phyloP scores from a whole-genome alignment of 2,888 invertebrate genomes.

The Phortica okadai region DNA sequence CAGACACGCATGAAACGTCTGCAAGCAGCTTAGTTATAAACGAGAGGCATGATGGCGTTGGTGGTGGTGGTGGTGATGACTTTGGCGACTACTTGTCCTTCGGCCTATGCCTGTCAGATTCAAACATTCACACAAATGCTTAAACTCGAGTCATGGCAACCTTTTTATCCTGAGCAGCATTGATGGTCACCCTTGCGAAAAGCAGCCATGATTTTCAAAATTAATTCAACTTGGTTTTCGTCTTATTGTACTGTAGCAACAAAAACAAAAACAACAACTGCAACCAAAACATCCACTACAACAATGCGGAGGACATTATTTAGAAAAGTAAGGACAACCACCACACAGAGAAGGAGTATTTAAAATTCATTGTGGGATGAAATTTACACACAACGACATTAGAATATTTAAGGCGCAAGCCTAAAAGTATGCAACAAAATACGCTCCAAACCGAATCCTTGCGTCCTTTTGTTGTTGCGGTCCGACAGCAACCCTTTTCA shows the following conservation, averaged over 20 bases:
- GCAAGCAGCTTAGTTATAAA: slow-evolving; percentile 65
- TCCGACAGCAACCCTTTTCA: slow-evolving; percentile 7
- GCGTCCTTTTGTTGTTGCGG: not conserved
- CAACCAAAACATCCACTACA: slow-evolving; percentile 24
- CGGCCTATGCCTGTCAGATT: slow-evolving; percentile 55
- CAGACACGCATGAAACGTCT: slow-evolving; percentile 65
- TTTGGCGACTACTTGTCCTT: slow-evolving; percentile 47
- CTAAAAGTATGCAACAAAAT: slow-evolving; percentile 64
- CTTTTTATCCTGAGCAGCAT: not conserved
- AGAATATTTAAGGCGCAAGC: slow-evolving; percentile 68
- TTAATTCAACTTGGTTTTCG: slow-evolving; percentile 70
- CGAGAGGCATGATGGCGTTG: not conserved
- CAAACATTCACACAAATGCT: slow-evolving; percentile 42
- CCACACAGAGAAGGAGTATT: slow-evolving; percentile 64
- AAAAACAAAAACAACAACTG: slow-evolving; percentile 23
- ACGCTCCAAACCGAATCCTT: not conserved
- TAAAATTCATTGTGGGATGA: slow-evolving; percentile 69
- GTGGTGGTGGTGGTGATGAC: slow-evolving; percentile 35
- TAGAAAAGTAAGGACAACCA: slow-evolving; percentile 29
- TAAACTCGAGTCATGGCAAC: slow-evolving; percentile 27
- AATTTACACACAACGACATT: slow-evolving; percentile 34
- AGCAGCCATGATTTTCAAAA: slow-evolving; percentile 72
- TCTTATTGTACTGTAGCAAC: slow-evolving; percentile 52
- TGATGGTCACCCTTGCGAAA: slow-evolving; percentile 41
- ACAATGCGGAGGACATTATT: not conserved